Evolutionary conservation across 2,888 invertebrate species (phyloP).

Genomic region (Melanchra persicariae): DNA sequence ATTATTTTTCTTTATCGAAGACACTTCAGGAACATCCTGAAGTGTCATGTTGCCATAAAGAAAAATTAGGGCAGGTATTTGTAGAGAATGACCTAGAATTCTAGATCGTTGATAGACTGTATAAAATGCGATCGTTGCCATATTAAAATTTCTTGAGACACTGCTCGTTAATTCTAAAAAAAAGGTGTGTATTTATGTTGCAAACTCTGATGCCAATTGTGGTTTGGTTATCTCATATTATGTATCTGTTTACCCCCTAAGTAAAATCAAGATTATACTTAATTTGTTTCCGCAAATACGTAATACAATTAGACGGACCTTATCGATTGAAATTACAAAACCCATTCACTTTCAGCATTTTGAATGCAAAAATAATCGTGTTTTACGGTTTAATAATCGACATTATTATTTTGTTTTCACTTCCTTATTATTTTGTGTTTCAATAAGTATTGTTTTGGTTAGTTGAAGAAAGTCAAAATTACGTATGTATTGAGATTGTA

Average conservation of each 20-base stretch:
- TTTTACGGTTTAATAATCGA: constrained; percentile 29
- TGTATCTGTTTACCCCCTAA: constrained; percentile 1
- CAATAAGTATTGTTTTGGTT: constrained; percentile 29
- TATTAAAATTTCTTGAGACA: not conserved
- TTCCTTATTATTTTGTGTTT: constrained; percentile 50
- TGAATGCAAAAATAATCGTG: constrained; percentile 35
- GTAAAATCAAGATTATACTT: constrained; percentile 19
- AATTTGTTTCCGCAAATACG: constrained; percentile 44
- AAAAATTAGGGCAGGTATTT: constrained; percentile 11
- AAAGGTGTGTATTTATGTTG: not conserved
- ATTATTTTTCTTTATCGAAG: not conserved
- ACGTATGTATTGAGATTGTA: constrained; percentile 49
- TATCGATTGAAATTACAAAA: constrained; percentile 48
- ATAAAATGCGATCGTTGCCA: not conserved
- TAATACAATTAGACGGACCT: constrained; percentile 42
- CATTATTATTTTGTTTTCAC: constrained; percentile 31
- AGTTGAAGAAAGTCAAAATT: constrained; percentile 45
- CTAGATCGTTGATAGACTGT: not conserved
- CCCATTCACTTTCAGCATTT: constrained; percentile 43
- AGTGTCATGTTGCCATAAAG: no score
- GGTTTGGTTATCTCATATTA: not conserved
- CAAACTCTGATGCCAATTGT: not conserved
- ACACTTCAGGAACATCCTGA: not conserved
- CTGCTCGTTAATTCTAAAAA: not conserved
- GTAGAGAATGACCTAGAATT: not conserved